A percentile compares a stretch with the other conserved stretches of the same genome.
These are phyloP conservation scores for Scomber colias DNA, from an alignment of 2,113 vertebrate genomes.

Conservation along the genomic window DNA sequence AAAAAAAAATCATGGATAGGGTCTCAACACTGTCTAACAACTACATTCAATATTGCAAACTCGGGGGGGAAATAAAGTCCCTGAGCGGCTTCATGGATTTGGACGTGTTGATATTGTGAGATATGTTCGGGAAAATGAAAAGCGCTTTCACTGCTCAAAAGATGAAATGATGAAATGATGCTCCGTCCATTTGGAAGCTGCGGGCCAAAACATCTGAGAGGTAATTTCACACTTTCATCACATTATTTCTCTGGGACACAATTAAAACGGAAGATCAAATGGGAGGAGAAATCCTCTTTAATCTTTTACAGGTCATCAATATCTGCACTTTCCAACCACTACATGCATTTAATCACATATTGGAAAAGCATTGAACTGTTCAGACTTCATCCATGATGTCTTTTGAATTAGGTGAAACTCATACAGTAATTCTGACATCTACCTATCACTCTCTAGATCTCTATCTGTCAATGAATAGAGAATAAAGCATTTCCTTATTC, in stretches of 20 bases:
- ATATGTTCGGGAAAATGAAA: neutral
- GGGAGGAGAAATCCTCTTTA: neutral
- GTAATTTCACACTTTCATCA: slow-evolving; percentile 21
- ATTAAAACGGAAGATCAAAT: slow-evolving; percentile 26
- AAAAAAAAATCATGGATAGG: neutral
- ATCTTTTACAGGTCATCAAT: slow-evolving; percentile 21
- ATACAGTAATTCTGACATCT: neutral
- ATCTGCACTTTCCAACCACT: slow-evolving; percentile 1
- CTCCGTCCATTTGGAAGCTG: slow-evolving; percentile 52
- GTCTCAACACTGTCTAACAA: neutral
- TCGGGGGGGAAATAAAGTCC: neutral
- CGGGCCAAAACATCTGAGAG: slow-evolving; percentile 42
- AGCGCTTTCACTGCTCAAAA: slow-evolving; percentile 2
- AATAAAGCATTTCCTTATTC: slow-evolving; percentile 22
- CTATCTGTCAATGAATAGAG: neutral
- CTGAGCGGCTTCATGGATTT: neutral
- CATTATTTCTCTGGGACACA: neutral
- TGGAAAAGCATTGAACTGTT: neutral
- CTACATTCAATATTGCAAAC: neutral
- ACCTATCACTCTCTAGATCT: neutral
- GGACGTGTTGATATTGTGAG: neutral
- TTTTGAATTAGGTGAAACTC: neutral
- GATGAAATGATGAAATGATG: slow-evolving; percentile 1
- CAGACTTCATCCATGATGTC: neutral
- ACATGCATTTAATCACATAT: neutral